These are phyloP conservation scores for Anastrepha ludens DNA, from an alignment of 1,140 invertebrate species.

Conservation along the genomic window DNA sequence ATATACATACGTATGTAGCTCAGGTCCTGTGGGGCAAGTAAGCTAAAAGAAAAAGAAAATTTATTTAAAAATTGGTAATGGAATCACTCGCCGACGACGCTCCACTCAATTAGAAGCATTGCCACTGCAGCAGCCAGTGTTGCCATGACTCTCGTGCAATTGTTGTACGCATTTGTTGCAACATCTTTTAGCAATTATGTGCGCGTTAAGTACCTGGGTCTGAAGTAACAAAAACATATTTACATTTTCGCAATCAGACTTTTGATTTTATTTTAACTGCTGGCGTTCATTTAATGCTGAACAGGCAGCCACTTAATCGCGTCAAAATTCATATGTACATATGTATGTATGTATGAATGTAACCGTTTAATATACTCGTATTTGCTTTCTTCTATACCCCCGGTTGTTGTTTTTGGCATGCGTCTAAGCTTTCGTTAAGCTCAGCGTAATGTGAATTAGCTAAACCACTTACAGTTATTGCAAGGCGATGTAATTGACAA, in stretches of 20 bases:
- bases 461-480: constrained; percentile 68
- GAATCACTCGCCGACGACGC: not conserved
- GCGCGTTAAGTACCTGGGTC: not conserved
- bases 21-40: not conserved
- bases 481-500: constrained; percentile 56
- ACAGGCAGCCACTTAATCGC: constrained; percentile 40
- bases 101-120: not conserved
- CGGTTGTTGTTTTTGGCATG: constrained; percentile 5
- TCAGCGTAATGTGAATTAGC: constrained; percentile 73
- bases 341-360: not conserved
- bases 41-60: not conserved
- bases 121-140: not conserved
- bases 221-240: not conserved
- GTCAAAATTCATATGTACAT: constrained; percentile 8
- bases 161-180: constrained; percentile 35
- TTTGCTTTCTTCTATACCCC: not conserved
- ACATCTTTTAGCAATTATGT: constrained; percentile 55
- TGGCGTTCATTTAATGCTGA: constrained; percentile 27
- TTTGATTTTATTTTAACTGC: not conserved
- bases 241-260: constrained; percentile 29
- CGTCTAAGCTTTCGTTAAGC: constrained; percentile 56
- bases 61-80: not conserved
- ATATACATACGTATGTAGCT: not conserved
- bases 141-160: not conserved
- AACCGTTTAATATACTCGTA: too few relatives aligned